These are phyloP conservation scores for Squalus acanthias DNA, from an alignment of 2,797 vertebrate species.

Conservation along the genomic window DNA sequence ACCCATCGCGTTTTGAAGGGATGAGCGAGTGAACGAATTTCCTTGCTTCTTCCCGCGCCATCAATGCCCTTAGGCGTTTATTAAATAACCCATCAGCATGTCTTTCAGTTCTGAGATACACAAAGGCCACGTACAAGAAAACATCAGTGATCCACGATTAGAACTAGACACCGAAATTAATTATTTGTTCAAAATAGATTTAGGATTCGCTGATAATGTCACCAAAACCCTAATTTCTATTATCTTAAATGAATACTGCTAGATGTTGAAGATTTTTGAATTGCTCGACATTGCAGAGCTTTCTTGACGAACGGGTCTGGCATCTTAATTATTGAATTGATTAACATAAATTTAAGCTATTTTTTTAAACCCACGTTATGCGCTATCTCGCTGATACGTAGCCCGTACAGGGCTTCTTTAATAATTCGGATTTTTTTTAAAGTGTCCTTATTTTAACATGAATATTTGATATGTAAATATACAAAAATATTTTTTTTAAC, in stretches of 20 bases:
- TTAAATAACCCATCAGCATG: slow-evolving; percentile 88
- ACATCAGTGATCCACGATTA: slow-evolving; percentile 51
- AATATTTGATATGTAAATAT: neutral
- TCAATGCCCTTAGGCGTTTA: slow-evolving; percentile 88
- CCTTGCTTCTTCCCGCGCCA: slow-evolving; percentile 84
- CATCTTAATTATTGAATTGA: slow-evolving; percentile 30
- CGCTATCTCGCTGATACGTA: neutral
- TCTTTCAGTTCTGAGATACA: slow-evolving; percentile 69
- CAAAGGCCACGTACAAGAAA: slow-evolving; percentile 57
- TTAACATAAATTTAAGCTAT: slow-evolving; percentile 29
- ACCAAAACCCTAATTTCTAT: neutral
- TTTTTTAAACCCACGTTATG: neutral
- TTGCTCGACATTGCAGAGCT: neutral
- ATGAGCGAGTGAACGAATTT: slow-evolving; percentile 88
- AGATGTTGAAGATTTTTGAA: neutral
- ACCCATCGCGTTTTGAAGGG: slow-evolving; percentile 82
- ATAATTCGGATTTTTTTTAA: neutral
- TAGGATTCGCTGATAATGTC: neutral
- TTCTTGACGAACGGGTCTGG: slow-evolving; percentile 1
- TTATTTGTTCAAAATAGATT: neutral
- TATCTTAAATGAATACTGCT: neutral
- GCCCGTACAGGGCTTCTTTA: neutral
- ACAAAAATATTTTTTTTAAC: neutral
- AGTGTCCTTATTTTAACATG: neutral
- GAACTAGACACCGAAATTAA: no score